Base-by-base conservation (phyloP, 2,888 invertebrate species). In the Buathra laborator region DNA sequence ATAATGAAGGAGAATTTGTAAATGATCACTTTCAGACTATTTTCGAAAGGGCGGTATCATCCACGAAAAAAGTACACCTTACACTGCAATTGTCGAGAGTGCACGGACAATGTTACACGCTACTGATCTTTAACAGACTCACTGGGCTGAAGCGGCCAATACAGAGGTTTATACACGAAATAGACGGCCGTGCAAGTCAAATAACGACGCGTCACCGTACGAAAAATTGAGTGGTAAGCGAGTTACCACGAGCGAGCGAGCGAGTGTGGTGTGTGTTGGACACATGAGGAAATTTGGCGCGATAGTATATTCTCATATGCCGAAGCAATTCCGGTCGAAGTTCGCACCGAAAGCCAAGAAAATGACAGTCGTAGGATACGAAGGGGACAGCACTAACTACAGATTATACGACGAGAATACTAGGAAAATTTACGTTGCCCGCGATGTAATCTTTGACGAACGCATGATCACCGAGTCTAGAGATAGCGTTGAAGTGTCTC, bases 51-150 rank as follows among this genome's bases (percentile, higher is more conserved):
- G 51, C 53, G 88, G 86, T 3, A 88, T 87, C 12, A 62, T 70
- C 7, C 68, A 81, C 7, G 77, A 84, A 16, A 84, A 80, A 37
- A 85, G 85, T 3, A 76, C 85, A 6, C 84, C 86, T 4, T 86
- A 87, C 24, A 89, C 87, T 2, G 84, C 85, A 9, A 83, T 89
- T 3, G 85, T 85, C 1, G 87, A 88, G 19, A 84, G 78, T 9
- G 87, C 88, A 9, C 80, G 83, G 12, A 82, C 86, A 0, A 87
- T 87, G 86, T 29, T 88, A 12, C 32, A 84, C 9, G 62, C 84
- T 24, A 85, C 75, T n/a, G 70, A 79, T 29, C 51, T 88, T n/a
- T 29, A 29, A 10, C 62, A 16, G 3, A 16, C 37, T 19, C 66
- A 78, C 14, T 78, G 74, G 83, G 62, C 78, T 12, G 83, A 83